A percentile compares a stretch with the other conserved stretches of the same genome.
These are phyloP conservation scores for Climacteris rufus DNA, from an alignment of 2,113 vertebrate genomes.

Conservation along the genomic window DNA sequence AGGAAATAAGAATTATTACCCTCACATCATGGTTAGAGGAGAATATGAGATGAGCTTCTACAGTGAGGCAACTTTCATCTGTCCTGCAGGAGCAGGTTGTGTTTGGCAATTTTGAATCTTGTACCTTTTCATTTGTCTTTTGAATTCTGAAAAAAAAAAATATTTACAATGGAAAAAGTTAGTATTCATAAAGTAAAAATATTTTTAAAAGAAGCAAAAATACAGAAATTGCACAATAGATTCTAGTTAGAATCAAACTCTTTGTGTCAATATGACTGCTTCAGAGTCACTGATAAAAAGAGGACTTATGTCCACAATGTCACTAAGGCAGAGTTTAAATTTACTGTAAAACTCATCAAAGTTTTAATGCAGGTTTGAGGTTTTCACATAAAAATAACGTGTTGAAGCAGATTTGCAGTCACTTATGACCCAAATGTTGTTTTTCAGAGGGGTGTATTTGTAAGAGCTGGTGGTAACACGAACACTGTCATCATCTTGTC, in stretches of 20 bases:
- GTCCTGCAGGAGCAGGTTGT: not conserved
- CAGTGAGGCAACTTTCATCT: not conserved
- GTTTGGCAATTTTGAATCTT: not conserved
- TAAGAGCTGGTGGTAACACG: not conserved
- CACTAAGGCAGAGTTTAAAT: not conserved
- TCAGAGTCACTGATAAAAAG: not conserved
- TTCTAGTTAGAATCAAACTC: not conserved
- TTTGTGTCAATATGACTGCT: not conserved
- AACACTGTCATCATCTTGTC: not conserved
- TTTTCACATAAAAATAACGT: not conserved
- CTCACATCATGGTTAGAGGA: not conserved
- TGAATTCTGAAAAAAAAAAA: not conserved
- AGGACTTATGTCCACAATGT: not conserved
- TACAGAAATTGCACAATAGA: not conserved
- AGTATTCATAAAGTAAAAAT: not conserved
- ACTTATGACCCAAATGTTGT: not conserved
- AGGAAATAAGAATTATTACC: not conserved
- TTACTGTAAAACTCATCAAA: not conserved
- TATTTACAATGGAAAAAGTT: not conserved
- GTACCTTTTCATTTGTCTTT: not conserved
- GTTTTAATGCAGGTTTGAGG: not conserved
- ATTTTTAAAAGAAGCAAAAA: not conserved
- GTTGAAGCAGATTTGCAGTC: not conserved
- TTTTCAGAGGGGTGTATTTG: not conserved
- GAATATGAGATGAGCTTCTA: not conserved